phyloP scores from a whole-genome alignment of 2,888 invertebrate species.

The Thalpophila matura region DNA sequence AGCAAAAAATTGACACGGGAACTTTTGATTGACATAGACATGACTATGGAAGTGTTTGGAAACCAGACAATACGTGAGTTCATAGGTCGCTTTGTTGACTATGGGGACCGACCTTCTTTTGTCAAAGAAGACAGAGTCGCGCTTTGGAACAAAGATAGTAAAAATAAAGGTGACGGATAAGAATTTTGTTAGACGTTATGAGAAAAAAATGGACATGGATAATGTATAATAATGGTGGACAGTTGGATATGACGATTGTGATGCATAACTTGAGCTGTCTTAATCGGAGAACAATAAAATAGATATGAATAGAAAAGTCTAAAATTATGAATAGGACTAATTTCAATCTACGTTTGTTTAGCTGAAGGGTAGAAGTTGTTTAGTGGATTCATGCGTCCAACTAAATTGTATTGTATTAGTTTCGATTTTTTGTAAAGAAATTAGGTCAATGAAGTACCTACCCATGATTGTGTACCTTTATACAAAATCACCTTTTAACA shows the following conservation, averaged over 20 bases:
- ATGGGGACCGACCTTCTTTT: slow-evolving; percentile 37
- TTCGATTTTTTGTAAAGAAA: not conserved
- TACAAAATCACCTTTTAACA: too few relatives aligned
- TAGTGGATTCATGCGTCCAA: slow-evolving; percentile 1
- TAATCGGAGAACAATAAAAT: slow-evolving; percentile 31
- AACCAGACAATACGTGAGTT: slow-evolving; percentile 69
- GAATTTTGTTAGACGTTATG: slow-evolving; percentile 43
- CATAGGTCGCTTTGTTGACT: slow-evolving; percentile 72
- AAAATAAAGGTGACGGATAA: slow-evolving; percentile 51
- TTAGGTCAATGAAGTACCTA: too few relatives aligned
- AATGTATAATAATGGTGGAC: slow-evolving; percentile 38
- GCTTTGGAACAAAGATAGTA: slow-evolving; percentile 71
- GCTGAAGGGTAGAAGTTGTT: not conserved
- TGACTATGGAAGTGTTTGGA: slow-evolving; percentile 60
- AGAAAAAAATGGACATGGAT: slow-evolving; percentile 53
- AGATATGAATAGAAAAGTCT: slow-evolving; percentile 16
- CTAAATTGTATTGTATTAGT: not conserved
- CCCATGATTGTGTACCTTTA: too few relatives aligned
- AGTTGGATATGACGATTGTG: slow-evolving; percentile 39
- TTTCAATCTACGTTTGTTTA: slow-evolving; percentile 36
- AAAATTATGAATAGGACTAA: slow-evolving; percentile 23
- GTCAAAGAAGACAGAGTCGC: slow-evolving; percentile 68
- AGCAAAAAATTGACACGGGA: slow-evolving; percentile 73
- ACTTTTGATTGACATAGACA: slow-evolving; percentile 76
- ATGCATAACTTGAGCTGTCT: slow-evolving; percentile 33